These are phyloP conservation scores for Oncorhynchus clarkii DNA, from an alignment of 2,113 vertebrate species.

Conservation along the genomic window DNA sequence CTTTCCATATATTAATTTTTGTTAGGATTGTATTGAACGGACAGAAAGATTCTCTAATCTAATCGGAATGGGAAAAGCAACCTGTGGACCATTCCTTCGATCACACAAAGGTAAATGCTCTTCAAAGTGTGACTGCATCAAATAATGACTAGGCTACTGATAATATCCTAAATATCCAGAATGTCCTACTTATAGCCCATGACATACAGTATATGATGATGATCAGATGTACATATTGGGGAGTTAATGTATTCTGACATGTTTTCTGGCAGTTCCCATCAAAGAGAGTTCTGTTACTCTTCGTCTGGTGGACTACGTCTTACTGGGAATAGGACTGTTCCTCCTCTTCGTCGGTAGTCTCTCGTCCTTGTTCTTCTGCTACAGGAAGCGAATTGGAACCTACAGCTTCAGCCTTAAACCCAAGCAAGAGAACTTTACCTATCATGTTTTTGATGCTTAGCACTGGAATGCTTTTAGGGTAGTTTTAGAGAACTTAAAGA, in stretches of 20 bases:
- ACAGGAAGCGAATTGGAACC: conserved; percentile 72
- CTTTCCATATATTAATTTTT: not conserved
- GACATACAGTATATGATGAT: not conserved
- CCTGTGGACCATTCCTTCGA: conserved; percentile 48
- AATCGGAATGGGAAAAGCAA: conserved; percentile 21
- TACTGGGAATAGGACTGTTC: conserved; percentile 61
- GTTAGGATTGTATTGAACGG: conserved; percentile 52
- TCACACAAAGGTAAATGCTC: not conserved
- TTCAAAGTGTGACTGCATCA: not conserved
- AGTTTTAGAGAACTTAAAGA: not conserved
- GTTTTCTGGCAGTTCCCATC: conserved; percentile 20
- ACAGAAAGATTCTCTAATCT: conserved; percentile 33
- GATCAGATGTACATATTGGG: not conserved
- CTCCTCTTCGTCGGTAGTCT: conserved; percentile 51
- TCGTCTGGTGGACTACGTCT: conserved; percentile 46
- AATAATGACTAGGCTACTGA: no score
- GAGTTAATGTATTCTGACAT: not conserved
- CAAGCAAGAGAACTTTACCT: conserved; percentile 68
- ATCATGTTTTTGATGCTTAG: conserved; percentile 64
- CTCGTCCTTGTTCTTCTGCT: conserved; percentile 56
- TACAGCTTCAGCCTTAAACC: conserved; percentile 70
- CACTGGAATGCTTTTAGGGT: not conserved
- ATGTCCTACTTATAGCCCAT: not conserved
- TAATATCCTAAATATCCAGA: no score
- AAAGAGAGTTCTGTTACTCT: conserved; percentile 10